Conservation (phyloP, 2,888 invertebrate genomes). For the Anorthoa munda region DNA sequence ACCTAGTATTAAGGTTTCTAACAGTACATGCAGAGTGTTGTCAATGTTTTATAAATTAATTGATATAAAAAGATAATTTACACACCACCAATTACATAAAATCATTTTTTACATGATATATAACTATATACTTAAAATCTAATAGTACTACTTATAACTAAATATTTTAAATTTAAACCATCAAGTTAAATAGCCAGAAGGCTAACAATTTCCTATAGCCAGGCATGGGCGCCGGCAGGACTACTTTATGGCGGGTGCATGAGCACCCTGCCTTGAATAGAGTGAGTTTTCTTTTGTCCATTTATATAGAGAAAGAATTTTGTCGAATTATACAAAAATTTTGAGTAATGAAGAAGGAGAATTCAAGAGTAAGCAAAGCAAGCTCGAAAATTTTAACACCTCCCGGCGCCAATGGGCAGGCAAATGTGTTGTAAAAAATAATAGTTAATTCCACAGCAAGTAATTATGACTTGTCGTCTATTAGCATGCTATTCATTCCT, state of each 20-base stretch:
- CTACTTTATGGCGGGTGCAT: no score
- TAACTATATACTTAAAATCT: slow-evolving; percentile 43
- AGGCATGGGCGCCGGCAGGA: background rate
- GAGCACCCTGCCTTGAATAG: no score
- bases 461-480: background rate
- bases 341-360: no score
- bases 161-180: slow-evolving; percentile 50
- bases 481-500: slow-evolving; percentile 53
- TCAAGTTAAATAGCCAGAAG: slow-evolving; percentile 26
- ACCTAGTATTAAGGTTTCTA: background rate
- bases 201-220: slow-evolving; percentile 12
- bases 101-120: slow-evolving; percentile 61
- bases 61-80: slow-evolving; percentile 11
- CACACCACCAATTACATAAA: slow-evolving; percentile 39
- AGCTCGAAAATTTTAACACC: no score
- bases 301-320: no score
- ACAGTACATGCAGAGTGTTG: slow-evolving; percentile 1
- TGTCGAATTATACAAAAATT: no score
- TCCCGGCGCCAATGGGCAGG: no score
- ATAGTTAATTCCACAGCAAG: background rate
- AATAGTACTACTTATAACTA: slow-evolving; percentile 57
- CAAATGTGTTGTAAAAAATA: slow-evolving; percentile 20
- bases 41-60: slow-evolving; percentile 11
- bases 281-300: no score
- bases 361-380: no score